Base-by-base conservation (phyloP, 2,888 invertebrate genomes). In the Trichopoda pennipes region DNA sequence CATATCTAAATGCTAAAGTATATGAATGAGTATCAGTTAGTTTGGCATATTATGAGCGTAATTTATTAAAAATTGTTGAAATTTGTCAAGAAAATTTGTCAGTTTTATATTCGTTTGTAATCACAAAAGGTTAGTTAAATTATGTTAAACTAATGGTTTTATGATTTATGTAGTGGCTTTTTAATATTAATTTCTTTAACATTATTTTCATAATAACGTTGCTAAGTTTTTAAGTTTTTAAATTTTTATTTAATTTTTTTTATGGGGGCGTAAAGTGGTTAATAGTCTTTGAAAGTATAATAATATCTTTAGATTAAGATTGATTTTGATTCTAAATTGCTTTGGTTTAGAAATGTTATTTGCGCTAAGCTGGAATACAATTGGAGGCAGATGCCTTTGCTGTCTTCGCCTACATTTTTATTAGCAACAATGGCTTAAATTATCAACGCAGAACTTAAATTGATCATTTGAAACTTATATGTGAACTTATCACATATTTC, bases 11-110 rank as follows among this genome's bases (percentile, higher is more conserved):
- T 21, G 9, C 6, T 19, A 10, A 32, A 53, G n/a, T n/a, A n/a
- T n/a, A n/a, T n/a, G n/a, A n/a, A n/a, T n/a, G n/a, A n/a, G 16
- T 63, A 55, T 56, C 63, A 56, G 14, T 44, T 28, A 16, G 32
- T 47, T 63, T 32, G n/a, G 14, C 60, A 6, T 49, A 68, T 68
- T 47, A 69, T 69, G 80, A 58, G 21, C 16, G 28, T 64, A 69
- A 66, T 79, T 75, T 69, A 81, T 81, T 81, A 28, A 14, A 69
- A 74, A 73, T 69, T 68, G 51, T 77, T 58, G 49, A 73, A 77
- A 81, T 81, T 81, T 81, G 77, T 77, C 77, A 68, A 49, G 42
- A 66, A 53, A 73, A 81, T 75, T 80, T 76, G 80, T 72, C 51
- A 70, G 49, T 38, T 74, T 53, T 66, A 12, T 28, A 6, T 28